These are phyloP conservation scores for Steinernema feltiae DNA, from an alignment of 1,140 invertebrate species.

Conservation along the genomic window DNA sequence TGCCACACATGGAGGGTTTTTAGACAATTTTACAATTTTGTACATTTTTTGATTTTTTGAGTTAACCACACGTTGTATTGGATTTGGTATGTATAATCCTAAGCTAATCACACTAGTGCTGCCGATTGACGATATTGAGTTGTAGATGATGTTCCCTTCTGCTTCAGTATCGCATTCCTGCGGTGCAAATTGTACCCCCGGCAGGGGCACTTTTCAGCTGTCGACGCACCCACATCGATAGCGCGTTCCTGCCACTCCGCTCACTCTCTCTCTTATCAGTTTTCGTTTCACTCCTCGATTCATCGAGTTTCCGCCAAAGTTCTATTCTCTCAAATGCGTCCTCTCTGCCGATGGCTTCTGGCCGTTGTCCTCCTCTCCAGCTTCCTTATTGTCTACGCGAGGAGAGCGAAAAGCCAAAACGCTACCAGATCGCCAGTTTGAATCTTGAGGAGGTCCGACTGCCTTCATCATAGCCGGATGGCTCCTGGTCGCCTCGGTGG, in stretches of 20 bases:
- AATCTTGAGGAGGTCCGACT: constrained; percentile 18
- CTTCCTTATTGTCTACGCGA: neutral
- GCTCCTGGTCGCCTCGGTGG: constrained; percentile 31
- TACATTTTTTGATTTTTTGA: no score
- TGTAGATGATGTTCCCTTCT: no score
- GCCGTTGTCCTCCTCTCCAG: neutral
- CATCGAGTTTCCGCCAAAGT: neutral
- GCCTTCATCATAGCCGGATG: constrained; percentile 33
- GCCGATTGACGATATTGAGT: no score
- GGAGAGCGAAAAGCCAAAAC: neutral
- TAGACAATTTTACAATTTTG: no score
- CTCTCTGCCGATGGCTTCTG: neutral
- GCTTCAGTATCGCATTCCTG: no score
- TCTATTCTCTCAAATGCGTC: neutral
- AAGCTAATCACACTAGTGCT: no score
- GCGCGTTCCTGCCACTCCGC: neutral
- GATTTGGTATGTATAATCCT: no score
- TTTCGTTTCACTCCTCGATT: neutral
- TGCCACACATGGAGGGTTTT: no score
- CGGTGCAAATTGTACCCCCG: no score
- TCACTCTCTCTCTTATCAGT: neutral
- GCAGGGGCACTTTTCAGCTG: no score
- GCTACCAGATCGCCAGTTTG: neutral
- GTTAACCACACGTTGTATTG: no score
- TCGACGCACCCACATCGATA: no score